Evolutionary conservation across 2,113 vertebrate species (phyloP), one percentile per base, ranked within the genome.

Genomic region (Osmerus mordax): DNA sequence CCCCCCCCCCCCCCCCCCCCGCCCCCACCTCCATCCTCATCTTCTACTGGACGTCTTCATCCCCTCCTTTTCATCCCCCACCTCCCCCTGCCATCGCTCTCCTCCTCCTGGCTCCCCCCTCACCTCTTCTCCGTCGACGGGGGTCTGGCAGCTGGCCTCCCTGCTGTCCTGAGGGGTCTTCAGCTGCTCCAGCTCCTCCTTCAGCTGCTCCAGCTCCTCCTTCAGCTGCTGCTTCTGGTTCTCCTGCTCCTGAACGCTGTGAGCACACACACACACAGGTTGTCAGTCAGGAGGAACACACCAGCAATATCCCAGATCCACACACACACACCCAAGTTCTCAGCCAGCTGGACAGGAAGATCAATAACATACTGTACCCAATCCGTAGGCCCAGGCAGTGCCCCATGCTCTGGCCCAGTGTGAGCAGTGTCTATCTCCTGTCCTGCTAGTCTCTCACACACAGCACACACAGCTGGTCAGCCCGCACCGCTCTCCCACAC

Each of bases 201-300:
- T 70, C 56, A 92, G 81, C 81, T 91, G 89, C 67, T 84, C 89
- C 51, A 93, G 80, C 81, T 93, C 92, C 55, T 93, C 91, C 29
- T 73, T 70, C 56, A 92, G 81, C 81, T 91, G 89, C 67, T 84
- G 83, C 67, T 90, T 92, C 86, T 92, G 89, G 85, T 88, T 91
- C 83, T 92, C 90, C 80, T 92, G 91, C 79, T 93, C 91, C 85
- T 92, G 91, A 79, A 93, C 88, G 88, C 92, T 93, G 78, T 3
- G 15, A 6, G 73, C 23, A 72, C 21, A 56, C n/a, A 66, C 55
- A 51, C 4, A 67, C 4, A 65, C 3, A 65, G 19, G 15, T 4
- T 18, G n/a, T 23, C 65, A 67, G 14, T 41, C 53, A 58, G 8
- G 29, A 47, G 41, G 41, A 47, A 47, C 41, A 47, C 41, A 47